Evolutionary conservation across 2,113 vertebrate species (phyloP).

Genomic region (Halcyon senegalensis): DNA sequence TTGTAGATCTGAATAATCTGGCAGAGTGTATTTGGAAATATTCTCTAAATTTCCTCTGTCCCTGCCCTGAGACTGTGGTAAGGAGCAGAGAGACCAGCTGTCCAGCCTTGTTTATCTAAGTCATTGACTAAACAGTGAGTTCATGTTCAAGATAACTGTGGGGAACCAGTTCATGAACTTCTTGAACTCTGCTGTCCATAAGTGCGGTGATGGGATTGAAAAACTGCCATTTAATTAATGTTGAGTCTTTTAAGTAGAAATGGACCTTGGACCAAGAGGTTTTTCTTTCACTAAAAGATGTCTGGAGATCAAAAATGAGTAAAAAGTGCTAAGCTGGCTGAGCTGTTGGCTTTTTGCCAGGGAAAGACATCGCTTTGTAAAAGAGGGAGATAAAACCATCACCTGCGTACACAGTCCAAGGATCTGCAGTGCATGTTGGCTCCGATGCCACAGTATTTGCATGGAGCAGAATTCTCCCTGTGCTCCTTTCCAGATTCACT

Average conservation of each 20-base stretch:
- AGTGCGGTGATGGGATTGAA: conserved; percentile 18
- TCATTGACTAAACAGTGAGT: conserved; percentile 81
- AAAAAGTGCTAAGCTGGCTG: neutral
- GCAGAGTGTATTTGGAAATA: conserved; percentile 34
- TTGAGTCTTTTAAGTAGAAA: neutral
- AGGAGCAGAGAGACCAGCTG: conserved; percentile 73
- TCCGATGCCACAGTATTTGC: neutral
- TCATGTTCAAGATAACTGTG: conserved; percentile 77
- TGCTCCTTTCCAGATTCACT: neutral
- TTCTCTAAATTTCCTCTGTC: conserved; percentile 66
- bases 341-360: neutral
- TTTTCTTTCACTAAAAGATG: neutral
- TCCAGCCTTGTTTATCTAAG: conserved; percentile 79
- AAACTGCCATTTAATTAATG: conserved; percentile 52
- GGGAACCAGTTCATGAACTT: conserved; percentile 82
- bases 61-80: conserved; percentile 79
- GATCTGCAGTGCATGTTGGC: neutral
- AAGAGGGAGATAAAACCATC: neutral
- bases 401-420: neutral
- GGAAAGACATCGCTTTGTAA: neutral
- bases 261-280: neutral
- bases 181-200: conserved; percentile 71
- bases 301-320: neutral
- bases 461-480: neutral
- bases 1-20: conserved; percentile 34